These are phyloP conservation scores for Ophioderma brevispina DNA, from an alignment of 35 echinoderm and acorn worm genomes.

Conservation along the genomic window DNA sequence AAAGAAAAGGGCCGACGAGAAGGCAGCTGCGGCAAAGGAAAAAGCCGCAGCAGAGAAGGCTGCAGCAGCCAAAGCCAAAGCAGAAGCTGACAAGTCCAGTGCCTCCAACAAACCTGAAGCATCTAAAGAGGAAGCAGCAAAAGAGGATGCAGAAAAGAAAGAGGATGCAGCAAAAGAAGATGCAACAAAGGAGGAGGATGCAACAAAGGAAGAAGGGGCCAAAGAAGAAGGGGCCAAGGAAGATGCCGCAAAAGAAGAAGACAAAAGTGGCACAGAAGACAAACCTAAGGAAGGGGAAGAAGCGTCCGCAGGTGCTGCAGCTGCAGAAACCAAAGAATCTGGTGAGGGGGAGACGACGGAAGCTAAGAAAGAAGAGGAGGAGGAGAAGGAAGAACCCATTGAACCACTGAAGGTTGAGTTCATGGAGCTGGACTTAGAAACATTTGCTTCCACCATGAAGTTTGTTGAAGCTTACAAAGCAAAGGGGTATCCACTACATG, in stretches of 20 bases:
- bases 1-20: background rate
- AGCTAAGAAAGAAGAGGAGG: background rate
- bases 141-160: background rate
- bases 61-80: background rate
- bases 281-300: background rate
- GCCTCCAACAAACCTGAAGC: background rate
- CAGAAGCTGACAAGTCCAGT: background rate
- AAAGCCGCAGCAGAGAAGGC: background rate
- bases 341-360: too few species aligned
- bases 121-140: background rate
- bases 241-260: background rate
- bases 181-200: background rate
- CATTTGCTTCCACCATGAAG: conserved; percentile 10
- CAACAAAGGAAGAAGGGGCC: background rate
- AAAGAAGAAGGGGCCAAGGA: background rate
- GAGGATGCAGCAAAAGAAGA: background rate
- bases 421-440: conserved; percentile 32
- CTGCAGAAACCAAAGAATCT: background rate
- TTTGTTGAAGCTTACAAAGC: conserved; percentile 32
- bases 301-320: background rate
- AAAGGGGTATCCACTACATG: conserved; percentile 39
- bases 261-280: background rate
- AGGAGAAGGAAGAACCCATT: background rate
- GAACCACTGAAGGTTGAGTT: conserved; percentile 22
- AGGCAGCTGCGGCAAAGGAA: background rate